Base-by-base conservation (phyloP, 2,797 vertebrate genomes). In the Pangasius macronema region DNA sequence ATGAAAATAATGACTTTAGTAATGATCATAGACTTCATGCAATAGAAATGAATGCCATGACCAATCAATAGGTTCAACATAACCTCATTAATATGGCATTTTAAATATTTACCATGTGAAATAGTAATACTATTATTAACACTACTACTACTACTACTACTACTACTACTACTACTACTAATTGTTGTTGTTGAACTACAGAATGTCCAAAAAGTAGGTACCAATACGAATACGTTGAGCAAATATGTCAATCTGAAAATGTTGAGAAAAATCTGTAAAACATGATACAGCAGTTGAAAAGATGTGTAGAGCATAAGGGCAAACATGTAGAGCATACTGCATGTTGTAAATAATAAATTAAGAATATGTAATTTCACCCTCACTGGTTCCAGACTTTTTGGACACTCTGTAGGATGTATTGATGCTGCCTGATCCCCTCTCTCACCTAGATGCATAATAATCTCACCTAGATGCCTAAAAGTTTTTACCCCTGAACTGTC, bases 1-100 rank as follows among this genome's bases (percentile, higher is more conserved):
- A 84, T 88, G 76, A 88, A 91, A 93, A 75, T 88, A 88, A 89
- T 90, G 90, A 88, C 88, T 36, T 65, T 90, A 83, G 83, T 82
- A 87, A 86, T 57, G 70, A 88, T 85, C 33, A 85, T 39, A 83
- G 67, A 70, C 83, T 79, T 36, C 75, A 72, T 68, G 53, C 51
- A 83, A 33, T 61, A 36, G 22, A 57, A 82, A 85, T 82, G 10
- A 75, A 77, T 89, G 81, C 51, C 42, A 83, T 1, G 59, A 36
- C 9, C 18, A 72, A 87, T 84, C 73, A 77, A 88, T 88, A 85
- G 11, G 14, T 73, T 73, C 11, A n/a, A 53, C n/a, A 76, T 76
- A 75, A 75, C 24, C 42, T n/a, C 39, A 75, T 75, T 75, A 75
- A 13, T 30, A 76, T 76, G 73, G 14, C 27, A 20, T 76, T 77